These are phyloP conservation scores for Eudyptes chrysolophus DNA, from an alignment of 2,113 vertebrate species.

Conservation along the genomic window DNA sequence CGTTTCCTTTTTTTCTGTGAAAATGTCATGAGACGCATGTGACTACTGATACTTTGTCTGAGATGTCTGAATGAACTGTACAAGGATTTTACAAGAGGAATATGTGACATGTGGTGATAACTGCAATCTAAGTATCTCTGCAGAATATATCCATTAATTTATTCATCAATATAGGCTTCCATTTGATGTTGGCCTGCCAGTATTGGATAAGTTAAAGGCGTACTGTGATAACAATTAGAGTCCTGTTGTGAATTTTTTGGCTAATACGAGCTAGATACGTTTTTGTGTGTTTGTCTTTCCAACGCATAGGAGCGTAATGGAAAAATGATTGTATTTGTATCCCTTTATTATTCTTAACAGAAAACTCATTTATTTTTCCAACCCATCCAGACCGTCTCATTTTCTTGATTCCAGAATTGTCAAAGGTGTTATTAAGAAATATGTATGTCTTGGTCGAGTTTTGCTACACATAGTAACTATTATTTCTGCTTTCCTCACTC, in stretches of 20 bases:
- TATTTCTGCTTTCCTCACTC: background rate
- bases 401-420: background rate
- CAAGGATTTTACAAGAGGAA: background rate
- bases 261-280: background rate
- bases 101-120: background rate
- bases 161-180: background rate
- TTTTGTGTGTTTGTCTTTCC: background rate
- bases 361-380: conserved; percentile 1
- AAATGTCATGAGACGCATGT: background rate
- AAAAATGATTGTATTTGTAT: background rate
- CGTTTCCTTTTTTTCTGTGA: background rate
- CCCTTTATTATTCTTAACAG: background rate
- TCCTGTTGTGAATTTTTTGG: background rate
- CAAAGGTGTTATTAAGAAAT: background rate
- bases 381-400: background rate
- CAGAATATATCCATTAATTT: background rate
- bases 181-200: background rate
- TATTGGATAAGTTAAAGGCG: background rate
- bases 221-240: background rate
- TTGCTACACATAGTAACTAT: background rate
- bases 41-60: background rate
- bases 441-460: background rate
- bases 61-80: background rate
- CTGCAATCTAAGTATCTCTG: background rate
- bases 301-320: background rate